Percentiles rank a stretch among this genome's conserved stretches.
Conservation (phyloP, 1,140 invertebrate genomes). For the Drosophila mauritiana region DNA sequence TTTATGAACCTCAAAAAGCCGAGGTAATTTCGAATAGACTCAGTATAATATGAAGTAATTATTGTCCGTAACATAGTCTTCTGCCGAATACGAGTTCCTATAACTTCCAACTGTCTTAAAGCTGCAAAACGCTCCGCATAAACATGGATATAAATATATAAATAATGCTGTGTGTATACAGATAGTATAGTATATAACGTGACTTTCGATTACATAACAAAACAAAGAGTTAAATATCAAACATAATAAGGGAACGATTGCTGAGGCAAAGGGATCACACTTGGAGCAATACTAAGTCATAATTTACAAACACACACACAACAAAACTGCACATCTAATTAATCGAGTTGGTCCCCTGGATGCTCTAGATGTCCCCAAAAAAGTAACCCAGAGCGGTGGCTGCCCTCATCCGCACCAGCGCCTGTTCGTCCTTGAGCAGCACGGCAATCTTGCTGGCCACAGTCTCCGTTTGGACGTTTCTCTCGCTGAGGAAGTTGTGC, state of each 20-base stretch:
- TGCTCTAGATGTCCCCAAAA: slow-evolving; percentile 81
- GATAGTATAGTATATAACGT: slow-evolving; percentile 31
- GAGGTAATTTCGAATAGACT: slow-evolving; percentile 1
- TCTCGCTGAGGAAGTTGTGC: slow-evolving; percentile 70
- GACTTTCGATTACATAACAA: slow-evolving; percentile 49
- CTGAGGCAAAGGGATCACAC: slow-evolving; percentile 69
- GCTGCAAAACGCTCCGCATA: slow-evolving; percentile 17
- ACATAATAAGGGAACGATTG: slow-evolving; percentile 56
- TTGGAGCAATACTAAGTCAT: slow-evolving; percentile 60
- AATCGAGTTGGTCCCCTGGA: slow-evolving; percentile 42
- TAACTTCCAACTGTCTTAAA: background rate
- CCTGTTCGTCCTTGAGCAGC: slow-evolving; percentile 86
- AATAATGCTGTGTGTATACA: slow-evolving; percentile 24
- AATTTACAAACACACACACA: slow-evolving; percentile 42
- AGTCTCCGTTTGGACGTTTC: slow-evolving; percentile 84
- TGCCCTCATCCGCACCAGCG: slow-evolving; percentile 86
- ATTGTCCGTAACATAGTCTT: slow-evolving; percentile 17
- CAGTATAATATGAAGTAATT: slow-evolving; percentile 3
- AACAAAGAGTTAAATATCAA: slow-evolving; percentile 55
- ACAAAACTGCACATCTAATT: slow-evolving; percentile 23
- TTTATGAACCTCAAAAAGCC: slow-evolving; percentile 1
- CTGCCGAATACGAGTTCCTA: slow-evolving; percentile 3
- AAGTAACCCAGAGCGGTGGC: slow-evolving; percentile 86
- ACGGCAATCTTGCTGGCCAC: slow-evolving; percentile 86
- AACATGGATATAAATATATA: slow-evolving; percentile 32